Evolutionary conservation across 37 sponge, comb jelly and placozoan genomes (phyloP), one percentile per base, ranked within the genome.

Genomic region (Aphrocallistes beatrix): DNA sequence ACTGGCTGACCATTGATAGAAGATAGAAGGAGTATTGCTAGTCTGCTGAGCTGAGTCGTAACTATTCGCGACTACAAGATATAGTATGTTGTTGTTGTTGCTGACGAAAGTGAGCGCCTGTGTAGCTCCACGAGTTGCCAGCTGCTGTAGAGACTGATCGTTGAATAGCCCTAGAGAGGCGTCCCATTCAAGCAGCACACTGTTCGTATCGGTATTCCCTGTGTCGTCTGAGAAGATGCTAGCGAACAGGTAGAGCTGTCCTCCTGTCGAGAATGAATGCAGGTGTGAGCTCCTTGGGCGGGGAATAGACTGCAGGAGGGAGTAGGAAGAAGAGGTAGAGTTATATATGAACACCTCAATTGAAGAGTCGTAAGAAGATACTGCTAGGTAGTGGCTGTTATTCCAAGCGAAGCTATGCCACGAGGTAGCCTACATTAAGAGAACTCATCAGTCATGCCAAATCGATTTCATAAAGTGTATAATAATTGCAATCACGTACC

Each of bases 1-100:
- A 60, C 3, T 30, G n/a, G 75, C 34, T 25, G 75, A 60, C 75
- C 75, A 60, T 13, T 19, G 8, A 13, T 60, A 60, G 3, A 60
- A 30, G 10, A 30, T 60, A 60, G 75, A 60, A 6, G 75, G 8
- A 60, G 75, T 60, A 60, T 60, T 30, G 6, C 32, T 6, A 3
- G 75, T 60, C 75, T 60, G 75, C 34, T 19, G 75, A 60, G 75
- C 75, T 13, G 75, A 32, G n/a, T 60, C 75, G 34, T 60, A 60
- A 30, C 75, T 60, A 28, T 60, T 60, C n/a, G 75, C 75, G 10
- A 60, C 34, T 21, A 13, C 34, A 3, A 60, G 8, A 60, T 60
- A 60, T 13, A 60, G 34, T n/a, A n/a, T n/a, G n/a, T n/a, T n/a
- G 32, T 21, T 6, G n/a, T 13, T 60, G n/a, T 60, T 30, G 3